These are phyloP conservation scores for Amazona finschi DNA, from an alignment of 2,797 vertebrate species.

Conservation along the genomic window DNA sequence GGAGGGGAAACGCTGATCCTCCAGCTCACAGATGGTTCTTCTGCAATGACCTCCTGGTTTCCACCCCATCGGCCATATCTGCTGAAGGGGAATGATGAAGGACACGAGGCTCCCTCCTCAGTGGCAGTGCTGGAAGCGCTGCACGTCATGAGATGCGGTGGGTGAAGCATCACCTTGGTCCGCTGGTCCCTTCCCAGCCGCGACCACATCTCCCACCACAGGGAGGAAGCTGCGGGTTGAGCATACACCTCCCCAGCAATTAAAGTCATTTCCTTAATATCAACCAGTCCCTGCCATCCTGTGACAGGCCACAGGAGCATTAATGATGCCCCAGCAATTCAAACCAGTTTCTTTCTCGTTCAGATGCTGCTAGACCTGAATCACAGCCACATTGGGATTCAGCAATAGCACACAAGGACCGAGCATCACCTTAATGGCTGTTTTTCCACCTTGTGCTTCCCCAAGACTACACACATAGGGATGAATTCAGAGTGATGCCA, in stretches of 20 bases:
- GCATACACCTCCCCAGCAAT: neutral
- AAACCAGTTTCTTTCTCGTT: neutral
- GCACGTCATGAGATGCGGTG: neutral
- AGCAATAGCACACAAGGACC: accelerated
- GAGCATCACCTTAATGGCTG: neutral
- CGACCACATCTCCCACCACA: accelerated
- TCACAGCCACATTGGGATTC: neutral
- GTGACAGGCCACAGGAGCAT: neutral
- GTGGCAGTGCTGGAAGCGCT: accelerated
- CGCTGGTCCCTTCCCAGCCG: neutral
- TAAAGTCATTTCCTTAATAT: neutral
- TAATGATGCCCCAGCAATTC: neutral
- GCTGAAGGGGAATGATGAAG: neutral
- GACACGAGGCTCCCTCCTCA: neutral
- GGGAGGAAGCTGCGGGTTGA: neutral
- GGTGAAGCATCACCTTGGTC: neutral
- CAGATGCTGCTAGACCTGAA: neutral
- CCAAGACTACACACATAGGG: neutral
- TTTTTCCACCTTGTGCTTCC: neutral
- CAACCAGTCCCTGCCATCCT: neutral
- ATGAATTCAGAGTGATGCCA: neutral
- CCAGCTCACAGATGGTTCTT: slow-evolving; percentile 14
- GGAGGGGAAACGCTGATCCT: slow-evolving; percentile 11
- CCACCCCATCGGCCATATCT: neutral
- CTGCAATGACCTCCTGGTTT: neutral